phyloP scores from a whole-genome alignment of 1,140 invertebrate species.

The Macrostomum lignano region DNA sequence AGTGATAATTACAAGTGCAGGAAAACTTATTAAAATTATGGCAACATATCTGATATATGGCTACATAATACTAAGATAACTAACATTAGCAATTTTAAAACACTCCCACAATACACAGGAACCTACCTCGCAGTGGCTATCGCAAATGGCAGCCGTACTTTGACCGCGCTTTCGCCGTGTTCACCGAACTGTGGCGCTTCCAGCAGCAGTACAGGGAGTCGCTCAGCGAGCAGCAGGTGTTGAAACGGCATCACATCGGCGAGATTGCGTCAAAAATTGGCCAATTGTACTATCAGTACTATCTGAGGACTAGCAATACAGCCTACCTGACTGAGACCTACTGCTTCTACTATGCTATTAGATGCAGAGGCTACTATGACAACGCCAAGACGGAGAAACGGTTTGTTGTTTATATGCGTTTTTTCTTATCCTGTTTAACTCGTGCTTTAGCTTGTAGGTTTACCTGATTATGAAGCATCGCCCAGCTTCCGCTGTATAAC shows the following conservation, averaged over 20 bases:
- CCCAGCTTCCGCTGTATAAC: too few relatives aligned
- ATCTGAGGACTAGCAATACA: slow-evolving; percentile 72
- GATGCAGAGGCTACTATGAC: slow-evolving; percentile 69
- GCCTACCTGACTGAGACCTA: slow-evolving; percentile 79
- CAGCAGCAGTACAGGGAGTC: slow-evolving; percentile 74
- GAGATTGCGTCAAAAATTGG: slow-evolving; percentile 95
- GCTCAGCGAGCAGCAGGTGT: slow-evolving; percentile 64
- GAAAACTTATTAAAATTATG: too few relatives aligned
- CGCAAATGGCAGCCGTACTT: slow-evolving; percentile 94
- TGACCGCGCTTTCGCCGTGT: slow-evolving; percentile 80
- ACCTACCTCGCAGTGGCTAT: slow-evolving; percentile 78
- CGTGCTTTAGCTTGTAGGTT: too few relatives aligned
- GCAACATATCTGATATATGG: too few relatives aligned
- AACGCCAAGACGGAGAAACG: slow-evolving; percentile 67
- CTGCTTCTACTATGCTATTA: slow-evolving; percentile 77
- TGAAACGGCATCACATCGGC: slow-evolving; percentile 90
- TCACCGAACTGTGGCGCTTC: slow-evolving; percentile 91
- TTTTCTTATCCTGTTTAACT: too few relatives aligned
- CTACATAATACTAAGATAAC: too few relatives aligned
- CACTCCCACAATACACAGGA: too few relatives aligned
- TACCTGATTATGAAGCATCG: too few relatives aligned
- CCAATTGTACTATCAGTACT: slow-evolving; percentile 92
- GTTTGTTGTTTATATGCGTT: slow-evolving; percentile 17
- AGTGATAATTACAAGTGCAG: too few relatives aligned
- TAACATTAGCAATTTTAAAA: too few relatives aligned